Evolutionary conservation across 2,888 invertebrate genomes (phyloP).

Genomic region (Hermaeophaga mercurialis): DNA sequence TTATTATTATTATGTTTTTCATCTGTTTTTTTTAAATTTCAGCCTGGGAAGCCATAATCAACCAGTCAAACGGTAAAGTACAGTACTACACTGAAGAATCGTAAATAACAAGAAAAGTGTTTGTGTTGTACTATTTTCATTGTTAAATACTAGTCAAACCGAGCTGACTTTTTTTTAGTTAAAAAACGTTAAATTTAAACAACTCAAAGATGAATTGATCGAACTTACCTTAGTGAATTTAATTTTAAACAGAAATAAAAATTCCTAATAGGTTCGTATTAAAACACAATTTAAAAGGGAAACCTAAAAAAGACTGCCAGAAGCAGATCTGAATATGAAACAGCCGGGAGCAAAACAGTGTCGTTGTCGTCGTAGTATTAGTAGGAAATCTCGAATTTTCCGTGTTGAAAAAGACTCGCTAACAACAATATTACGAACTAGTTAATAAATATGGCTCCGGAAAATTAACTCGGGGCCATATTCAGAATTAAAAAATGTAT

Average conservation of each 20-base stretch:
- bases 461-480: conserved; percentile 37
- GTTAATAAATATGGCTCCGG: conserved; percentile 42
- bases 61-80: conserved; percentile 59
- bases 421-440: conserved; percentile 40
- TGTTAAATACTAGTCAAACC: conserved; percentile 40
- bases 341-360: conserved; percentile 30
- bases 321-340: conserved; percentile 9
- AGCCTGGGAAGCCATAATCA: conserved; percentile 75
- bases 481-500: conserved; percentile 14
- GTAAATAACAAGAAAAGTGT: conserved; percentile 40
- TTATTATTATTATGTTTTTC: no score
- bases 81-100: conserved; percentile 65
- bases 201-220: neutral
- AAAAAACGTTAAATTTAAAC: conserved; percentile 1
- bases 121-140: conserved; percentile 25
- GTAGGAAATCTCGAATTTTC: conserved; percentile 37
- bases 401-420: conserved; percentile 23
- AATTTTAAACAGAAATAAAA: neutral
- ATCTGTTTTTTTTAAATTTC: conserved; percentile 54
- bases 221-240: neutral
- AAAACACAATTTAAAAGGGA: conserved; percentile 31
- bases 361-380: conserved; percentile 23
- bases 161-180: conserved; percentile 19
- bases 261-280: conserved; percentile 11
- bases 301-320: conserved; percentile 24